Evolutionary conservation across 2,888 invertebrate genomes (phyloP).

Genomic region (Ectropis crepuscularia): DNA sequence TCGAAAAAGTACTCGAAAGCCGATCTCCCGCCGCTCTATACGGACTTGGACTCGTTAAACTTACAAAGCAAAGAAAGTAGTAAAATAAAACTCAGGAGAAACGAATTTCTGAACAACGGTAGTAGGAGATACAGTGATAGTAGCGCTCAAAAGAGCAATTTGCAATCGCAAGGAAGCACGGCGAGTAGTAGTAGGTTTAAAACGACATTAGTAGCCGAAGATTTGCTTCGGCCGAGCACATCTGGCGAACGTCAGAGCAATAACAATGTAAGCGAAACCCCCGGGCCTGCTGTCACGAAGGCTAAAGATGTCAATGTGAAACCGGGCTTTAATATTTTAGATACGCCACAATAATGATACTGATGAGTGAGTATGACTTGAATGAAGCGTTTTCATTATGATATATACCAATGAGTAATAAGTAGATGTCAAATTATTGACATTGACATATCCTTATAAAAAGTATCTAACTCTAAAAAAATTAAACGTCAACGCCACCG

Average conservation of each 20-base stretch:
- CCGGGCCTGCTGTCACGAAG: conserved; percentile 64
- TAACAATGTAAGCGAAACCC: conserved; percentile 49
- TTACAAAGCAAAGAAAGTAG: conserved; percentile 62
- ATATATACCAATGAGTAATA: too few species aligned
- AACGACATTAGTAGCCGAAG: conserved; percentile 72
- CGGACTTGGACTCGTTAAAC: conserved; percentile 62
- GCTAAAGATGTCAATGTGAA: conserved; percentile 65
- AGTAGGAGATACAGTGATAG: conserved; percentile 74
- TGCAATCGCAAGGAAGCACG: conserved; percentile 50
- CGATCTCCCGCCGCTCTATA: conserved; percentile 49
- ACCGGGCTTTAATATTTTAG: conserved; percentile 69
- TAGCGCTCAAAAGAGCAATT: conserved; percentile 66
- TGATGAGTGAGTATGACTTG: too few species aligned
- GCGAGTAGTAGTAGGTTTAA: conserved; percentile 72
- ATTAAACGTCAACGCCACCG: too few species aligned
- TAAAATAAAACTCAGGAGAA: conserved; percentile 57
- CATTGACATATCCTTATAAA: too few species aligned
- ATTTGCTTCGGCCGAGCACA: conserved; percentile 56
- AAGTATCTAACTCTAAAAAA: too few species aligned
- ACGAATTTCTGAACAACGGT: conserved; percentile 69
- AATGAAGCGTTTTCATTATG: too few species aligned
- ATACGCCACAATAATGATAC: conserved; percentile 27
- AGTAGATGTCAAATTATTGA: too few species aligned
- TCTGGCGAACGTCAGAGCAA: conserved; percentile 58
- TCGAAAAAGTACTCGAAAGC: conserved; percentile 63